Conservation (phyloP, 2,797 vertebrate species). For the Danio kyathit region DNA sequence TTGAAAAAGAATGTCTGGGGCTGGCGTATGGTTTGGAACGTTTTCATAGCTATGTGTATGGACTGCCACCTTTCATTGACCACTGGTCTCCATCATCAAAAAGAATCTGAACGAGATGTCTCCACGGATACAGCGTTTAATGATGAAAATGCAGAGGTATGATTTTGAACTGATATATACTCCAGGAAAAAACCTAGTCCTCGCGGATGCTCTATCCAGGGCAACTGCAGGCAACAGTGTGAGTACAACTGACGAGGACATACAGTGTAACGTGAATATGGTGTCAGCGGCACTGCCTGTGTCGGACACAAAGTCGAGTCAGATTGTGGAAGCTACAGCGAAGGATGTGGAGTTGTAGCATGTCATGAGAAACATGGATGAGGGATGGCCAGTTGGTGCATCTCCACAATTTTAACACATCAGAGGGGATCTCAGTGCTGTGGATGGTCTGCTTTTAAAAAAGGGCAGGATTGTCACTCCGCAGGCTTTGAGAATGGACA, state of each 20-base stretch:
- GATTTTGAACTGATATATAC: slow-evolving; percentile 30
- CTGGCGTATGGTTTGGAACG: slow-evolving; percentile 15
- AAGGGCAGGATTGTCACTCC: slow-evolving; percentile 40
- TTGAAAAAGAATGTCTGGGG: slow-evolving; percentile 41
- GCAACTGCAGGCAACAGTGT: not conserved
- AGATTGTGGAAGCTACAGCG: not conserved
- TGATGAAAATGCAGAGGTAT: slow-evolving; percentile 40
- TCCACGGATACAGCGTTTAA: slow-evolving; percentile 45
- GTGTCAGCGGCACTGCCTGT: not conserved
- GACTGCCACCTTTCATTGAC: slow-evolving; percentile 15
- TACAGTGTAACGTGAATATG: slow-evolving; percentile 22
- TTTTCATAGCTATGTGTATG: slow-evolving; percentile 38
- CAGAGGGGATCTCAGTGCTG: slow-evolving; percentile 27
- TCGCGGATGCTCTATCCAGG: slow-evolving; percentile 35
- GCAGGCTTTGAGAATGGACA: slow-evolving; percentile 6
- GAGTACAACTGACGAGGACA: not conserved
- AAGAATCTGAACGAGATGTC: slow-evolving; percentile 33
- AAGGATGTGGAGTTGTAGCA: not conserved
- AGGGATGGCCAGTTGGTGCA: not conserved
- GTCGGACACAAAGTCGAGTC: not conserved
- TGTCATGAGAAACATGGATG: not conserved
- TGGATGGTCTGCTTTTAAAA: slow-evolving; percentile 31
- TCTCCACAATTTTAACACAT: slow-evolving; percentile 3
- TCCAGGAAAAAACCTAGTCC: slow-evolving; percentile 34
- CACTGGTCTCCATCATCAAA: slow-evolving; percentile 20